Evolutionary conservation across 2,797 vertebrate species (phyloP).

Genomic region (Pangasius mekongensis): DNA sequence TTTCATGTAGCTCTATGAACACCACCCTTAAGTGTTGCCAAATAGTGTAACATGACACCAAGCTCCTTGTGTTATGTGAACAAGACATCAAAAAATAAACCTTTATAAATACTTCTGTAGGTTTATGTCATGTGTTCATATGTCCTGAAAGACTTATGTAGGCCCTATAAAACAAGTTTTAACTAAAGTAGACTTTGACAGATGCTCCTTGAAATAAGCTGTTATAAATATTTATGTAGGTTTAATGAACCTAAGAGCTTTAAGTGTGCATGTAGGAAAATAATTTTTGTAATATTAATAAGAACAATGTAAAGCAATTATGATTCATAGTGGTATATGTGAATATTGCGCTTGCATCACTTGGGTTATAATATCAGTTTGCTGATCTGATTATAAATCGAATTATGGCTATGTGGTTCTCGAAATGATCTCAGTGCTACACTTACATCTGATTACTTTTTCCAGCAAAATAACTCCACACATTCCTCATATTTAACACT

Average conservation of each 20-base stretch:
- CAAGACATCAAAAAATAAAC: not conserved
- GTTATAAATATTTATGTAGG: not conserved
- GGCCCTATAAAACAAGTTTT: not conserved
- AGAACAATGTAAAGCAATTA: not conserved
- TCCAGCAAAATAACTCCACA: slow-evolving; percentile 4
- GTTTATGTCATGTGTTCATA: not conserved
- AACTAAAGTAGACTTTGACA: not conserved
- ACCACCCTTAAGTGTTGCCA: not conserved
- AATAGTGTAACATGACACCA: not conserved
- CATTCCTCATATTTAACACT: slow-evolving; percentile 2
- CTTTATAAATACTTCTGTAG: not conserved
- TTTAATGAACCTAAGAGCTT: not conserved
- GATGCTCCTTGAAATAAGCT: not conserved
- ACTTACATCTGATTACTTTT: slow-evolving; percentile 9
- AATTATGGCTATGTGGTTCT: not conserved
- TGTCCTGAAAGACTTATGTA: not conserved
- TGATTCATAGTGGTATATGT: not conserved
- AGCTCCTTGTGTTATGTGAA: not conserved
- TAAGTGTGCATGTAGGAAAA: not conserved
- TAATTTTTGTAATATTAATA: not conserved
- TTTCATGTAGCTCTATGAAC: not conserved
- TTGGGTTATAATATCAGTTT: slow-evolving; percentile 6
- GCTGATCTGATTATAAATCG: slow-evolving; percentile 21
- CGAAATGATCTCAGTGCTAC: not conserved
- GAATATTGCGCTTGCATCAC: not conserved